Conservation (phyloP, 2,888 invertebrate species). For the Zelleria hepariella region DNA sequence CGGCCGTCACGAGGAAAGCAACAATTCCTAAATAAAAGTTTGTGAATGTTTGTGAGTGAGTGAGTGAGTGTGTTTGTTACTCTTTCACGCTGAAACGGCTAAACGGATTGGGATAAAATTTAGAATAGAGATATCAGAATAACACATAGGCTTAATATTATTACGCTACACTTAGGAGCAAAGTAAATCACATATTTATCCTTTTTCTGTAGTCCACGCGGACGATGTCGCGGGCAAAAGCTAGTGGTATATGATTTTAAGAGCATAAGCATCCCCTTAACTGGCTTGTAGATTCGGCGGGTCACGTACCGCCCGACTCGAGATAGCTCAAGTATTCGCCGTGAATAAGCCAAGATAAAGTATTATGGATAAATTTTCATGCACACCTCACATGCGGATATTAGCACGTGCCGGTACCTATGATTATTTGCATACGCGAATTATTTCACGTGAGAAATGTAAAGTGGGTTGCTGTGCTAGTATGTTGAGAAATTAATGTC, state of each 20-base stretch:
- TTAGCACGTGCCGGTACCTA: neutral
- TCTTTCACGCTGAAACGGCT: no score
- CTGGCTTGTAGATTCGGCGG: neutral
- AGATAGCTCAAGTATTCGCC: constrained; percentile 12
- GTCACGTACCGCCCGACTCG: constrained; percentile 9
- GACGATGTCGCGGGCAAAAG: no score
- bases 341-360: constrained; percentile 14
- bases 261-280: neutral
- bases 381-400: neutral
- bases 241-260: neutral
- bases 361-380: constrained; percentile 8
- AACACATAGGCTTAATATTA: no score
- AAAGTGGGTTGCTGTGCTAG: neutral
- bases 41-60: no score
- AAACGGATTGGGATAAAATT: no score
- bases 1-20: no score
- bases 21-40: no score
- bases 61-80: no score
- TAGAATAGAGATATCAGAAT: no score
- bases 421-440: neutral
- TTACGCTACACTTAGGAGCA: no score
- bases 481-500: neutral
- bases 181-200: no score
- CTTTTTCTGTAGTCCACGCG: no score
- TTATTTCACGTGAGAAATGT: neutral